These are phyloP conservation scores for Ancistrus triradiatus DNA, from an alignment of 2,113 vertebrate genomes.

Conservation along the genomic window DNA sequence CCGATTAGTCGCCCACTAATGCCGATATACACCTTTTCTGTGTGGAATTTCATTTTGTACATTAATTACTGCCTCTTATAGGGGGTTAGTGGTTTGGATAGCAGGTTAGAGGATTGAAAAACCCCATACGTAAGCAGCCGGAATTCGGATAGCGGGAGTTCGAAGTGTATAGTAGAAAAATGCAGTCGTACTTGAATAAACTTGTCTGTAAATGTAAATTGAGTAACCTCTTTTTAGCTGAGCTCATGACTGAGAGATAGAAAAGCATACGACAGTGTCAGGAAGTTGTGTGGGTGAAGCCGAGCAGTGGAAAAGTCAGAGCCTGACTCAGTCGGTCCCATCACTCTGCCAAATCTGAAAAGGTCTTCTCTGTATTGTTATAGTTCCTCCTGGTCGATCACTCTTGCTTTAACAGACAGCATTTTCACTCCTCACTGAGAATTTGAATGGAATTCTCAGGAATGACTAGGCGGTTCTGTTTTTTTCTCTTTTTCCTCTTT, in stretches of 20 bases:
- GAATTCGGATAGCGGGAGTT: too few relatives aligned
- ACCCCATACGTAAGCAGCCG: too few relatives aligned
- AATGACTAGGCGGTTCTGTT: neutral
- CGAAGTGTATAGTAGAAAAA: too few relatives aligned
- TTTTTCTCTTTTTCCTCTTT: neutral
- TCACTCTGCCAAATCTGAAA: constrained; percentile 13
- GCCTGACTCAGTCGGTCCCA: constrained; percentile 27
- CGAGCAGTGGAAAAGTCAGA: constrained; percentile 23
- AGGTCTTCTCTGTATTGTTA: constrained; percentile 14
- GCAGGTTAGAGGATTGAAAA: too few relatives aligned
- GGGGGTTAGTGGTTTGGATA: too few relatives aligned
- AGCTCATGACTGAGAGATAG: neutral
- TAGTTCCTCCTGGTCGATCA: neutral
- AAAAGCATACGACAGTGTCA: neutral
- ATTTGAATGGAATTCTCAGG: neutral
- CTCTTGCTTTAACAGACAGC: constrained; percentile 1
- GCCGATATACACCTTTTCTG: too few relatives aligned
- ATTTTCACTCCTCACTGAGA: neutral
- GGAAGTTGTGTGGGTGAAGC: constrained; percentile 15
- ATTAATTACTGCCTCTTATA: too few relatives aligned
- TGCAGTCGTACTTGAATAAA: neutral
- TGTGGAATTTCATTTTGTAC: too few relatives aligned
- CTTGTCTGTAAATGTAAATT: neutral
- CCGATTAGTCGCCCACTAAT: too few relatives aligned
- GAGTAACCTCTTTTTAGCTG: neutral